A percentile compares a stretch with the other conserved stretches of the same genome.
These are phyloP conservation scores for Phenacoccus solenopsis DNA, from an alignment of 1,140 invertebrate genomes.

Conservation along the genomic window DNA sequence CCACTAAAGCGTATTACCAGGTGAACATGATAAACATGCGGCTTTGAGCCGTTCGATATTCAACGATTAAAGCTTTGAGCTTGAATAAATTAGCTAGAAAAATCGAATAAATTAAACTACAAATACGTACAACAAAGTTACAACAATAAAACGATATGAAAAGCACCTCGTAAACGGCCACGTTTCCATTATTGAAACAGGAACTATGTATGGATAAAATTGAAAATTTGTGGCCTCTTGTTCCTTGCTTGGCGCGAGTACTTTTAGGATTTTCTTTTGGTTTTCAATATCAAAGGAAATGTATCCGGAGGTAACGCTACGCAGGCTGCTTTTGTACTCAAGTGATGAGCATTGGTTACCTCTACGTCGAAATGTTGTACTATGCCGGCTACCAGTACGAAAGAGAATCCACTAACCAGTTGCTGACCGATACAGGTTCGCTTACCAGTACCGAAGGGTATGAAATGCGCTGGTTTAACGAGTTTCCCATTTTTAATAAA, in stretches of 20 bases:
- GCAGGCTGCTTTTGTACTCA: conserved; percentile 47
- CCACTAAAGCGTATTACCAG: background rate
- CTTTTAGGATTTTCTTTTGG: conserved; percentile 22
- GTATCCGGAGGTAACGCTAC: conserved; percentile 54
- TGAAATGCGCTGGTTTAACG: conserved; percentile 47
- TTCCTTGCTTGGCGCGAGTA: background rate
- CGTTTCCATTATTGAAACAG: no score
- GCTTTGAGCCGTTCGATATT: background rate
- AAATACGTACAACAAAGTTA: no score
- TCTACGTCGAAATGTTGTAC: conserved; percentile 59
- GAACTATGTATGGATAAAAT: no score
- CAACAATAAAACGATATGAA: no score
- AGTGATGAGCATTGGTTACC: conserved; percentile 38
- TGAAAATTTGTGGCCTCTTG: no score
- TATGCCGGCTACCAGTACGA: conserved; percentile 56
- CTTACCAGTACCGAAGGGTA: conserved; percentile 75
- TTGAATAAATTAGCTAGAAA: background rate
- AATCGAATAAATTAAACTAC: no score
- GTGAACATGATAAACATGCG: background rate
- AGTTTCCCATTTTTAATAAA: conserved; percentile 44
- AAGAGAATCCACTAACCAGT: conserved; percentile 58
- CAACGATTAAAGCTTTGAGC: background rate
- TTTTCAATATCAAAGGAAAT: conserved; percentile 44
- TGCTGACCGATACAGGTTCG: conserved; percentile 77
- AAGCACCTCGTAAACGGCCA: no score